Base-by-base conservation (phyloP, 2,888 invertebrate species). In the Pyrrhosoma nymphula region DNA sequence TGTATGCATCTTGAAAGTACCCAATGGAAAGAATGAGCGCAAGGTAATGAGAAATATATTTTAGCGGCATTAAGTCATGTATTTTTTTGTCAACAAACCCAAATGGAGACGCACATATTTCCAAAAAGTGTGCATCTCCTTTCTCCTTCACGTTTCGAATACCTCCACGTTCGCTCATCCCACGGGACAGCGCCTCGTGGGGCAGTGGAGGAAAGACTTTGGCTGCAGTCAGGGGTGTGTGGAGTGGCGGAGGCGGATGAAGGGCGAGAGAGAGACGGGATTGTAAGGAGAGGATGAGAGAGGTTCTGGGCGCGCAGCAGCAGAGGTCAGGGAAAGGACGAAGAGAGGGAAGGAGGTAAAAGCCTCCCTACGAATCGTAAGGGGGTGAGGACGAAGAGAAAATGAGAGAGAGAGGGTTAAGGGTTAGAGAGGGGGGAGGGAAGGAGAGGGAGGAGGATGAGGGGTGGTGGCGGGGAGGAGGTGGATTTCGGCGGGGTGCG, bases 251-350 rank as follows among this genome's bases (percentile, higher is more conserved):
- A 30, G n/a, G 75, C 10, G 35, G 30, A 82, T 30, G 82, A 30
- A 26, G 82, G n/a, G 82, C n/a, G 26, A 39, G 89, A 47, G 89
- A 20, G 20, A 20, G 60, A 20, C 18, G 20, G 60, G 20, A 20
- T 16, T 4, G 20, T 60, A 60, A 55, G 26, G 56, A 23, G 56
- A 47, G 89, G 56, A 23, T 26, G 55, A 89, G 56, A 16, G 35
- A 35, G 4, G 35, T 30, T 26, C n/a, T 20, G 55, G 55, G 20
- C n/a, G 55, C 16, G n/a, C 23, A 20, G 82, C 82, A 82, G 82
- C 82, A 82, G 89, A 89, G 93, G 93, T 69, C 47, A 47, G 69
- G 93, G 69, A 63, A 35, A 93, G 47, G 93, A 69, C 39, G 47
- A n/a, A 69, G n/a, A 69, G 69, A 63, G 12, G 56, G 35, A 30